Evolutionary conservation across 1,140 invertebrate genomes (phyloP).

Genomic region (Pectinophora gossypiella): DNA sequence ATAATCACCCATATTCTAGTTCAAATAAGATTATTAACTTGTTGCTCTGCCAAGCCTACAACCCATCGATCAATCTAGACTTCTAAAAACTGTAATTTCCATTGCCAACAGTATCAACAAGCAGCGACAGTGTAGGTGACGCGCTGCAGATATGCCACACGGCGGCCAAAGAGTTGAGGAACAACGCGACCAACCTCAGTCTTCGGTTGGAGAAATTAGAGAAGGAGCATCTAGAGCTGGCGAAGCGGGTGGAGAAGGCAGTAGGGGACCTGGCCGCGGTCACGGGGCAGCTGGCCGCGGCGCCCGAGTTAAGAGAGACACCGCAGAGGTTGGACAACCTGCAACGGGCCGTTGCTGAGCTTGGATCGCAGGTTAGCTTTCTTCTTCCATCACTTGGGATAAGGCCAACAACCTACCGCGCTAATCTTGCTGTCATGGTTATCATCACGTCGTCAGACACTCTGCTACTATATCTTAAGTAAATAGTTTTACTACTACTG

Average conservation of each 20-base stretch:
- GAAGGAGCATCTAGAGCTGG: conserved; percentile 37
- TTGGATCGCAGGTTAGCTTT: conserved; percentile 74
- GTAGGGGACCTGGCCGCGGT: conserved; percentile 73
- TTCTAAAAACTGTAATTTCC: neutral
- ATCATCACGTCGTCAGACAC: too few relatives aligned
- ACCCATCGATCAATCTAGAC: too few relatives aligned
- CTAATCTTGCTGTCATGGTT: too few relatives aligned
- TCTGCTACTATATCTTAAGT: too few relatives aligned
- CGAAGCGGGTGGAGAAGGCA: conserved; percentile 45
- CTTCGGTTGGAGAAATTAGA: conserved; percentile 63
- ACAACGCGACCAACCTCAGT: conserved; percentile 78
- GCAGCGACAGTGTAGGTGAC: conserved; percentile 79
- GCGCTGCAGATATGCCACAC: conserved; percentile 80
- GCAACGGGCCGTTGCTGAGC: conserved; percentile 75
- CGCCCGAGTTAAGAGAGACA: conserved; percentile 76
- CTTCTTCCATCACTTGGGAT: too few relatives aligned
- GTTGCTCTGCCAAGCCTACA: too few relatives aligned
- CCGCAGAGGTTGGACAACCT: conserved; percentile 74
- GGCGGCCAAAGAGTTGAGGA: conserved; percentile 77
- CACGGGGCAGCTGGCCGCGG: conserved; percentile 74
- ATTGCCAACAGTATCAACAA: conserved; percentile 77
- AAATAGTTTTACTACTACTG: too few relatives aligned
- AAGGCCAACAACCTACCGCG: too few relatives aligned
- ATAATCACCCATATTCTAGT: too few relatives aligned
- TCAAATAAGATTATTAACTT: too few relatives aligned